A percentile compares a stretch with the other conserved stretches of the same genome.
Conservation (phyloP, 2,888 invertebrate species). For the Melipona bicolor region DNA sequence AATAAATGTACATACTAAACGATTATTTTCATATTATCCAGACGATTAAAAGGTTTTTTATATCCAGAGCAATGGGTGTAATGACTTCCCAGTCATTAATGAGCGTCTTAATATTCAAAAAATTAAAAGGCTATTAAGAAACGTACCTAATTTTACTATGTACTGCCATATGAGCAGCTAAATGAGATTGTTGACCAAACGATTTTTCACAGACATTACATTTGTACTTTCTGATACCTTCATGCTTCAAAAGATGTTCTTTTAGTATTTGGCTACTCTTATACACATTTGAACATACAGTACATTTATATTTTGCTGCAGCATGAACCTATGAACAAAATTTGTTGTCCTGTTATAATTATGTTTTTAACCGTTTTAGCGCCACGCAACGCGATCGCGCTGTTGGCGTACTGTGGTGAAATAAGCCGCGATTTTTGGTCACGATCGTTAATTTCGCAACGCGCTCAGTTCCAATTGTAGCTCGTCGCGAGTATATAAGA, state of each 20-base stretch:
- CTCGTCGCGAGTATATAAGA: too few species aligned
- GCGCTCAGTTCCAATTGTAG: too few species aligned
- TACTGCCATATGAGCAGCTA: constrained; percentile 79
- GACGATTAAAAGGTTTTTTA: neutral
- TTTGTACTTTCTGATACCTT: constrained; percentile 78
- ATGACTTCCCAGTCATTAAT: neutral
- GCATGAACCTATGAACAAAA: constrained; percentile 72
- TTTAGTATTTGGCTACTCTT: constrained; percentile 78
- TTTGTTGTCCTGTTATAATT: neutral
- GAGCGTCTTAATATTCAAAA: neutral
- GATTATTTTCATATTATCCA: neutral
- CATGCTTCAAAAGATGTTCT: constrained; percentile 77
- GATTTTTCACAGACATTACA: constrained; percentile 74
- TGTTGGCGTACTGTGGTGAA: too few species aligned
- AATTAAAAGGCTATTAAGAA: neutral
- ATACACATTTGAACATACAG: constrained; percentile 75
- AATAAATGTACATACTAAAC: neutral
- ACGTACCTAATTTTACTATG: constrained; percentile 76
- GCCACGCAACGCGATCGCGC: too few species aligned
- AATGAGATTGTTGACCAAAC: constrained; percentile 79
- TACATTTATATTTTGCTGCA: constrained; percentile 75
- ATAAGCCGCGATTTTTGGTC: too few species aligned
- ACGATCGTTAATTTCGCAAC: too few species aligned
- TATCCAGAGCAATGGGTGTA: too few species aligned
- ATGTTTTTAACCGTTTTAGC: too few species aligned